Evolutionary conservation across 2,888 invertebrate species (phyloP), one percentile per base, ranked within the genome.

Genomic region (Mythimna impura): DNA sequence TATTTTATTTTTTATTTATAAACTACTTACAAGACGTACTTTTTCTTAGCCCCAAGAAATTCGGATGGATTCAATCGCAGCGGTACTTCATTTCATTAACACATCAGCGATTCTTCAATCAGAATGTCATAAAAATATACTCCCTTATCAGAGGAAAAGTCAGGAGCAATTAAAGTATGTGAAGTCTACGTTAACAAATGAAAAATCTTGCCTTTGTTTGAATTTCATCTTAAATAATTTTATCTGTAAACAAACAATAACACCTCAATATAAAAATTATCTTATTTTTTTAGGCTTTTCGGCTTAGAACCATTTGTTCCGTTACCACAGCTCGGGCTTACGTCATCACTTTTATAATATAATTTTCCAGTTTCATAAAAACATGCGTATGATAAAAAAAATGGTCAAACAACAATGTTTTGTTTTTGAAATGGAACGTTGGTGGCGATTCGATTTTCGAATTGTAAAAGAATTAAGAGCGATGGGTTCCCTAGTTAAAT

Each of bases 211-310:
- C n/a, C 47, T 70, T 57, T 62, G 50, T 75, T 72, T 70, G 34
- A 54, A n/a, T 34, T 55, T 58, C n/a, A 30, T 54, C 65, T 69
- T 64, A 40, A 73, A 52, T 58, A 30, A 40, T 47, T 57, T 76
- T 71, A 82, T 82, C 77, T 65, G 0, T n/a, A 0, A 1, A 34
- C 60, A 67, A 79, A 82, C 40, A 66, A 4, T 70, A 64, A 71
- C 70, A 67, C 70, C 58, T 71, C 63, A 62, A 34, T 25, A 4
- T 47, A 8, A 64, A 25, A 43, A 58, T 25, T 82, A 73, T 76
- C 77, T 80, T 84, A 78, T 81, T 77, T 80, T 69, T 74, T 74
- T n/a, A 81, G 68, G 71, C 71, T 83, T 76, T 71, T 17, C 10
- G 47, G 57, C 76, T 79, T 76, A 79, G 22, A 66, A n/a, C 8